Evolutionary conservation across 64 coral and sea anemone genomes (phyloP).

Genomic region (Porites lutea): DNA sequence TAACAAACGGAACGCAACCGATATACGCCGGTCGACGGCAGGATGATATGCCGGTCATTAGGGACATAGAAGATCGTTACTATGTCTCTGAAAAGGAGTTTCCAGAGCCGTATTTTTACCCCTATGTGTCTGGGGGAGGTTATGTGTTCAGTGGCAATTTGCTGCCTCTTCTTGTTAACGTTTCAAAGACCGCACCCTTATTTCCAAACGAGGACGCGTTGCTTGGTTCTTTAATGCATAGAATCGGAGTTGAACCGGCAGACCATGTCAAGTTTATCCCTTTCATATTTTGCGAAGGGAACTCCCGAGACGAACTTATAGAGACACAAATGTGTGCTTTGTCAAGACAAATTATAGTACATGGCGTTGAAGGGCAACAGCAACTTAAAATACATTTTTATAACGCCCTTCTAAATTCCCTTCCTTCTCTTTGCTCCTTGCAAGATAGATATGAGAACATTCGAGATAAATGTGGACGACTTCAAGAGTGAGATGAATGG

Average conservation of each 20-base stretch:
- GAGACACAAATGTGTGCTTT: slow-evolving; percentile 50
- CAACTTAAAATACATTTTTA: slow-evolving; percentile 70
- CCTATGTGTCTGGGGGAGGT: slow-evolving; percentile 66
- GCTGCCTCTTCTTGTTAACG: slow-evolving; percentile 38
- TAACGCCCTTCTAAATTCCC: slow-evolving; percentile 18
- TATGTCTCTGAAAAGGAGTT: slow-evolving; percentile 51
- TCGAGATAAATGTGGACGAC: not conserved
- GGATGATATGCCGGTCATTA: not conserved
- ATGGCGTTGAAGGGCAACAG: slow-evolving; percentile 16
- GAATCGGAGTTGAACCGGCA: slow-evolving; percentile 27
- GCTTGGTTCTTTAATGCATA: slow-evolving; percentile 58
- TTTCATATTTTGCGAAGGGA: slow-evolving; percentile 9
- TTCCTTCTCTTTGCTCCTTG: slow-evolving; percentile 30
- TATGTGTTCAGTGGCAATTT: slow-evolving; percentile 67
- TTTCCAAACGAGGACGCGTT: slow-evolving; percentile 69
- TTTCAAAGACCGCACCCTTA: slow-evolving; percentile 20
- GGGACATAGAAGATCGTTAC: slow-evolving; percentile 26
- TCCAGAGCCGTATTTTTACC: slow-evolving; percentile 13
- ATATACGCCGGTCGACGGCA: slow-evolving; percentile 54
- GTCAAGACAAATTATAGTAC: slow-evolving; percentile 62
- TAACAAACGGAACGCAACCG: slow-evolving; percentile 32
- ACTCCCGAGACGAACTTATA: not conserved
- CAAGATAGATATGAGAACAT: not conserved
- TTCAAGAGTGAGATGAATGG: not conserved
- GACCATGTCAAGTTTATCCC: slow-evolving; percentile 63